Base-by-base conservation (phyloP, 2,797 vertebrate genomes). In the Sarcoramphus papa region DNA sequence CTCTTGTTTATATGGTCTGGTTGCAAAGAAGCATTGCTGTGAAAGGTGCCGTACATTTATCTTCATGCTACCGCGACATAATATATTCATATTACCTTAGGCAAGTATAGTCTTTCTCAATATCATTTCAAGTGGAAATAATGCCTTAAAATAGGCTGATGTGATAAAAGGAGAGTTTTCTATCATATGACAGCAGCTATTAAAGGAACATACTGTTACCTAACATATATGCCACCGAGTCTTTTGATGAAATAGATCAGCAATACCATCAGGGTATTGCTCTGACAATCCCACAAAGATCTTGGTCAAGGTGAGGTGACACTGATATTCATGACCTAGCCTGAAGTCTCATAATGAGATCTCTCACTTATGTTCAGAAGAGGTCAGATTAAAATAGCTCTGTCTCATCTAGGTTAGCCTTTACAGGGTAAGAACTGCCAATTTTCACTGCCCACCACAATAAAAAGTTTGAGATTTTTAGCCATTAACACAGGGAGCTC, bases 101-200 rank as follows among this genome's bases (percentile, higher is more conserved):
- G 75, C 62, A 85, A 88, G 28, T 77, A n/a, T 62, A 80, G 54
- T 83, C n/a, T 88, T 89, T 83, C 48, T 87, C 59, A 51, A 37
- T 28, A 92, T 25, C 15, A 82, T 50, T 94, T 94, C 78, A 83
- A 85, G 78, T 72, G 65, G 57, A 96, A 94, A 68, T 85, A 88
- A 86, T 78, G 50, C 28, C 45, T 93, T 88, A 90, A 93, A 92
- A 91, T 47, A 85, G 27, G n/a, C 40, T 88, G 53, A 43, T 83
- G 41, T 35, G 57, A 62, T 74, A 85, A 83, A 91, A 60, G 35
- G 40, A 72, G 40, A 68, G 64, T 62, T 93, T 84, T 40, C 45
- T 80, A 4, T 85, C 3, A 0, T 53, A 60, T 53, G 85, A 76
- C 47, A 88, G 88, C 53, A 93, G 27, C 68, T 93, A 68, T 92